Base-by-base conservation (phyloP, 2,888 invertebrate species). In the Galerucella nymphaeae region DNA sequence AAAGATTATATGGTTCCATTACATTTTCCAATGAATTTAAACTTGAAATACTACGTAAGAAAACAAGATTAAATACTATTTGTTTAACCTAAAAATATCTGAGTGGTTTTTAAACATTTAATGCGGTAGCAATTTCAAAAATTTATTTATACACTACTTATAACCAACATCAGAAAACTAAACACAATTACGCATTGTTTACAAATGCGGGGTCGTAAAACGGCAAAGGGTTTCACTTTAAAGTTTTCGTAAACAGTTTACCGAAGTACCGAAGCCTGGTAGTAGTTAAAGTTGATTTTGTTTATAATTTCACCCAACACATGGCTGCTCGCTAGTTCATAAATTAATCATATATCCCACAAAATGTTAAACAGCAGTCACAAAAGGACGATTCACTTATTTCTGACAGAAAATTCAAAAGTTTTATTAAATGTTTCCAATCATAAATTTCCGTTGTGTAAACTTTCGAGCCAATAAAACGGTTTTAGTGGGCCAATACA, bases 301-400 rank as follows among this genome's bases (percentile, higher is more conserved):
- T 81, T 81, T 81, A 80, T 76, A 78, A 79, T 79, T 80, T 77
- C 72, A 71, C 57, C 57, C 66, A 73, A 74, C 81, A 81, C 81
- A 81, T 81, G 81, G 81, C 80, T 75, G 66, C 75, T 74, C 69
- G 74, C 72, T 69, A 81, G 75, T 77, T 72, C 77, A 80, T 80
- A 79, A 80, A 78, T 80, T 79, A 78, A 68, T 68, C 71, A 70
- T 63, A 72, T 71, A 68, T 70, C 70, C 76, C 74, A 75, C 76
- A 72, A 75, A 75, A 75, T 74, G 71, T 71, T 74, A 73, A 75
- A 77, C 73, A 75, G 71, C 66, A 71, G 59, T 73, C 73, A 76
- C 76, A 77, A 77, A 76, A 75, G 73, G 55, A 68, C 71, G 74
- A 63, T 72, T 69, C 63, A 73, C 71, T 76, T 70, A 71, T 73